Conservation (phyloP, 1,140 invertebrate species). For the Macrostomum lignano region DNA sequence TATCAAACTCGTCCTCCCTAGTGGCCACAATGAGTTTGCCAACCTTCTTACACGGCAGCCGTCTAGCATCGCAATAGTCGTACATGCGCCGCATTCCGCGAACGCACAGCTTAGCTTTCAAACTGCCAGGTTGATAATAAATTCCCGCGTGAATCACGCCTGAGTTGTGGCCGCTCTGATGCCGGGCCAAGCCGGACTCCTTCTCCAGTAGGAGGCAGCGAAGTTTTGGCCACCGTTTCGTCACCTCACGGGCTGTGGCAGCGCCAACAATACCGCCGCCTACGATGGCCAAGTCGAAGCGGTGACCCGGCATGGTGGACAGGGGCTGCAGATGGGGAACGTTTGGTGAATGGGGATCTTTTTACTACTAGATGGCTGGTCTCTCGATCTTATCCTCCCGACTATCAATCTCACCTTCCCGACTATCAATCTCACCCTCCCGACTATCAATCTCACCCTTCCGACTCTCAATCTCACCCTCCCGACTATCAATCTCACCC, state of each 20-base stretch:
- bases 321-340: too few relatives aligned
- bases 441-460: too few relatives aligned
- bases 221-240: slow-evolving; percentile 42
- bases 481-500: too few relatives aligned
- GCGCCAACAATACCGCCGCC: slow-evolving; percentile 86
- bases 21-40: slow-evolving; percentile 79
- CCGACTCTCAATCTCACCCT: too few relatives aligned
- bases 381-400: too few relatives aligned
- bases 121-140: slow-evolving; percentile 73
- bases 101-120: slow-evolving; percentile 55
- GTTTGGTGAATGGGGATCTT: too few relatives aligned
- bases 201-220: slow-evolving; percentile 72
- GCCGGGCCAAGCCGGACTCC: slow-evolving; percentile 45
- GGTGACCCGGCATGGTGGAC: too few relatives aligned
- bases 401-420: too few relatives aligned
- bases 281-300: slow-evolving; percentile 69
- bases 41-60: slow-evolving; percentile 71
- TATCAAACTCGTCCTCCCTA: slow-evolving; percentile 37
- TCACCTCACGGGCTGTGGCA: slow-evolving; percentile 62
- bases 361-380: too few relatives aligned
- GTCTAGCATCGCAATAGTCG: slow-evolving; percentile 56
- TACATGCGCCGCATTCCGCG: slow-evolving; percentile 48
- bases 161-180: slow-evolving; percentile 84
- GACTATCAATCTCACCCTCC: too few relatives aligned
- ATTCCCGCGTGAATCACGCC: slow-evolving; percentile 72